Evolutionary conservation across 2,888 invertebrate genomes (phyloP).

Genomic region (Stenichneumon culpator): DNA sequence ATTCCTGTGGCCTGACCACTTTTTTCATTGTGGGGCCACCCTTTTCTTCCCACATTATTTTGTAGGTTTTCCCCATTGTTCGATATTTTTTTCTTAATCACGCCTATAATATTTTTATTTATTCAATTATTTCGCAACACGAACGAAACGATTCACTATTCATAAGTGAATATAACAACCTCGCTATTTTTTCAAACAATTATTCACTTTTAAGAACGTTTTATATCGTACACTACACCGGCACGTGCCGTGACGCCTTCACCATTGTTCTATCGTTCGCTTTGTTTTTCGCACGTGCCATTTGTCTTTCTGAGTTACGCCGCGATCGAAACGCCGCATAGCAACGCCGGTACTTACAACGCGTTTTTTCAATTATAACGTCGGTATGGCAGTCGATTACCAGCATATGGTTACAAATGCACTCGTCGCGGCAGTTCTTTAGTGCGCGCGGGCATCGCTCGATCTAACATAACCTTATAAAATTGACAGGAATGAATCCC

Average conservation of each 20-base stretch:
- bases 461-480: slow-evolving; percentile 17
- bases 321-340: too few relatives aligned
- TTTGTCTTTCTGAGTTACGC: too few relatives aligned
- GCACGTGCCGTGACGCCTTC: slow-evolving; percentile 22
- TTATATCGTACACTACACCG: slow-evolving; percentile 24
- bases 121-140: too few relatives aligned
- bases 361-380: too few relatives aligned
- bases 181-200: slow-evolving; percentile 16
- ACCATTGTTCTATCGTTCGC: slow-evolving; percentile 18
- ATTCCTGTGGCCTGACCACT: slow-evolving; percentile 20
- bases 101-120: too few relatives aligned
- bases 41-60: neutral
- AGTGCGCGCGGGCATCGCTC: neutral
- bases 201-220: slow-evolving; percentile 15
- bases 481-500: slow-evolving; percentile 8
- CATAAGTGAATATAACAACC: slow-evolving; percentile 19
- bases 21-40: slow-evolving; percentile 22
- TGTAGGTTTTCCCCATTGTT: too few relatives aligned
- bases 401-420: too few relatives aligned
- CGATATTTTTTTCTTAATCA: too few relatives aligned
- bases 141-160: neutral
- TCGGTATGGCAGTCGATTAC: too few relatives aligned
- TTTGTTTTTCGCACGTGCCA: neutral
- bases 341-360: too few relatives aligned
- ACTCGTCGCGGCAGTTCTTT: too few relatives aligned